Evolutionary conservation across 1,140 invertebrate species (phyloP), one percentile per base, ranked within the genome.

Genomic region (Listronotus bonariensis): DNA sequence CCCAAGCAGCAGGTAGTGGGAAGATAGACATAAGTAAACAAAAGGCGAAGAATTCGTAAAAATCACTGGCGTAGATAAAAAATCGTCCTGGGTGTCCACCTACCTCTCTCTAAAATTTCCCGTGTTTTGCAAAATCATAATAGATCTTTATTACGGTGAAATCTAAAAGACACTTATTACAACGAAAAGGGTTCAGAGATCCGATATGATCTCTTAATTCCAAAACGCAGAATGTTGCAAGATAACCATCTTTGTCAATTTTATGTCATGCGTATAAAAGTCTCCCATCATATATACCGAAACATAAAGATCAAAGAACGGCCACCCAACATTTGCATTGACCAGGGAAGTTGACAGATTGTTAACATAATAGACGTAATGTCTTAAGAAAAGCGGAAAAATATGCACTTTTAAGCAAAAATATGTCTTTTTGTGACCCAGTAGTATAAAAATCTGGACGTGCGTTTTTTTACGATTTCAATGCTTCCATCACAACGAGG

Each of bases 1-100:
- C 56, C 56, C 56, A 58, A 46, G 56, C 15, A 42, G 31, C 56
- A 58, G 56, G 56, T 58, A 58, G 56, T 58, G 56, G 56, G 56
- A 46, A 40, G 56, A 12, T 48, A 45, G 51, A 54, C 20, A 5
- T 43, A 32, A 18, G 46, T 32, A 51, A 60, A 60, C 46, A 60
- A 60, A 51, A 60, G 46, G 20, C 46, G 9, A 26, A 51, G 45
- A 60, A 51, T 60, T 60, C 48, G 32, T 49, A 60, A 60, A 49
- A 60, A 60, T 51, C 57, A 60, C 57, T 51, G 57, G 57, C 57
- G 57, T 60, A 60, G 45, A 42, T 42, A 7, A 8, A 43, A 36
- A 12, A 10, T 1, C 34, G 4, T n/a, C 41, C 6, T 43, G 41
- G 41, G 17, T 43, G n/a, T 43, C 41, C n/a, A 18, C 10, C 41